These are phyloP conservation scores for Pseudopodoces humilis DNA, from an alignment of 2,113 vertebrate genomes.

Conservation along the genomic window DNA sequence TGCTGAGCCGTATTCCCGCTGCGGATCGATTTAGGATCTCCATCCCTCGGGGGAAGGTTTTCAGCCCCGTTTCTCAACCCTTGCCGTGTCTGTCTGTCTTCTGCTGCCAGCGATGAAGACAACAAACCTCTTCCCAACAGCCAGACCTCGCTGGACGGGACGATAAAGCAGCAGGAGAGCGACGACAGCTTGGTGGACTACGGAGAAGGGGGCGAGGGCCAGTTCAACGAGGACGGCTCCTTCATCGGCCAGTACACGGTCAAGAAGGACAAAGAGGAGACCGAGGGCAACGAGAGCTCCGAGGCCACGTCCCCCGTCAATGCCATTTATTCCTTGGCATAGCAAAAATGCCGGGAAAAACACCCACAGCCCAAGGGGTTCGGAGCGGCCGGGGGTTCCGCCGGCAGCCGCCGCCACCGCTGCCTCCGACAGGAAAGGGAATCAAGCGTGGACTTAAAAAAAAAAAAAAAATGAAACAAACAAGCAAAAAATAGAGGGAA, in stretches of 20 bases:
- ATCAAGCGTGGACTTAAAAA: neutral
- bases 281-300: slow-evolving; percentile 97
- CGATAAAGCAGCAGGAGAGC: slow-evolving; percentile 92
- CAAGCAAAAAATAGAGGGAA: neutral
- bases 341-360: neutral
- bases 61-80: neutral
- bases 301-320: slow-evolving; percentile 98
- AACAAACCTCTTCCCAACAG: slow-evolving; percentile 98
- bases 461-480: too few species aligned
- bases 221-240: slow-evolving; percentile 97
- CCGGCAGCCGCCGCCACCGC: neutral
- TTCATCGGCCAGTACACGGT: slow-evolving; percentile 99
- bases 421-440: neutral
- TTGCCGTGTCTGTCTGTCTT: slow-evolving; percentile 36
- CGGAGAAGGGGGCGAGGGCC: slow-evolving; percentile 92
- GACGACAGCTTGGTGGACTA: slow-evolving; percentile 98
- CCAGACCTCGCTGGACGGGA: slow-evolving; percentile 94
- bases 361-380: neutral
- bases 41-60: neutral
- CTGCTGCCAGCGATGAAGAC: slow-evolving; percentile 90
- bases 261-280: slow-evolving; percentile 99
- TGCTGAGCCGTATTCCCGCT: rapidly evolving
- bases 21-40: neutral
- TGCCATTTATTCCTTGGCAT: slow-evolving; percentile 95
- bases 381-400: neutral